Evolutionary conservation across 2,797 vertebrate species (phyloP).

Genomic region (Prunella strophiata): DNA sequence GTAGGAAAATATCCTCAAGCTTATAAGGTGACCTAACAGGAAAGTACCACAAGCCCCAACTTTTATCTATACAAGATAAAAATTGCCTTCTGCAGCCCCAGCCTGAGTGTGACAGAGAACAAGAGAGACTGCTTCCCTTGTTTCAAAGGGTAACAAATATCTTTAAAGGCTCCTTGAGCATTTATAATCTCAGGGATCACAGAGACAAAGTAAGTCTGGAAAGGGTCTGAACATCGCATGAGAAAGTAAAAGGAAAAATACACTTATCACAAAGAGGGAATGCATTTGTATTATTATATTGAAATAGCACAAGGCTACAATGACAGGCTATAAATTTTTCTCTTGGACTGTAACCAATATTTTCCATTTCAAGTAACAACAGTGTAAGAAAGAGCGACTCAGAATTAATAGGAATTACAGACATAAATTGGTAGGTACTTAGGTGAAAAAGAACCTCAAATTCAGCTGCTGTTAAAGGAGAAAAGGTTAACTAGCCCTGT

Average conservation of each 20-base stretch:
- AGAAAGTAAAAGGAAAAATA: slow-evolving; percentile 63
- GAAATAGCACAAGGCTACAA: slow-evolving; percentile 58
- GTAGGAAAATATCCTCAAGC: background rate
- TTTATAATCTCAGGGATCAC: slow-evolving; percentile 4
- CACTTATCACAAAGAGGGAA: slow-evolving; percentile 46
- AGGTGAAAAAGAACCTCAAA: slow-evolving; percentile 32
- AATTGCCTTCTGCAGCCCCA: background rate
- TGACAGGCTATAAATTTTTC: slow-evolving; percentile 63
- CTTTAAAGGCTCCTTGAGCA: background rate
- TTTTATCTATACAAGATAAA: background rate
- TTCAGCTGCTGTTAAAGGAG: background rate
- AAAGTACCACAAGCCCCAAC: background rate
- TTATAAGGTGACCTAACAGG: background rate
- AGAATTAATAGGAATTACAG: slow-evolving; percentile 47
- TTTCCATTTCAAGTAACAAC: slow-evolving; percentile 64
- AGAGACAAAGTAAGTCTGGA: slow-evolving; percentile 34
- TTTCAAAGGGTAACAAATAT: background rate
- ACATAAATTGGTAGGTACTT: slow-evolving; percentile 5
- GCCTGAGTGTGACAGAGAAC: background rate
- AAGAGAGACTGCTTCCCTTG: background rate
- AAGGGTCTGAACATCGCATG: background rate
- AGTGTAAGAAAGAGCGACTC: slow-evolving; percentile 22
- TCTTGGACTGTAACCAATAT: slow-evolving; percentile 53
- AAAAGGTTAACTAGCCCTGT: slow-evolving; percentile 24
- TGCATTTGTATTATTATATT: slow-evolving; percentile 53